phyloP scores from a whole-genome alignment of 1,140 invertebrate genomes.

The silkworm (Bombyx mori) region ASM3026992v2 NC_085114.1:9808501-9809000 shows the following conservation, averaged over 20 bases:
- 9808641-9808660: constrained; percentile 35
- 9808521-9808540: too few species aligned
- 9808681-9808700: constrained; percentile 19
- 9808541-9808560: constrained; percentile 29
- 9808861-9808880: not conserved
- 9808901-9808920: too few species aligned
- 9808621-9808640: constrained; percentile 22
- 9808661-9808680: constrained; percentile 27
- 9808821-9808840: too few species aligned
- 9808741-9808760: not conserved
- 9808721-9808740: not conserved
- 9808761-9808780: too few species aligned
- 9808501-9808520: too few species aligned
- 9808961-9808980: too few species aligned
- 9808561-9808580: constrained; percentile 45
- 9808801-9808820: too few species aligned
- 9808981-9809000: too few species aligned
- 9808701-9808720: constrained; percentile 6
- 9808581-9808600: constrained; percentile 58
- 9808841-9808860: not conserved
- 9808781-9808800: too few species aligned
- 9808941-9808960: too few species aligned
- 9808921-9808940: too few species aligned
- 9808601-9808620: constrained; percentile 38
- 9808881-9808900: too few species aligned